Evolutionary conservation across 2,888 invertebrate genomes (phyloP).

Genomic region (Platycheirus albimanus): DNA sequence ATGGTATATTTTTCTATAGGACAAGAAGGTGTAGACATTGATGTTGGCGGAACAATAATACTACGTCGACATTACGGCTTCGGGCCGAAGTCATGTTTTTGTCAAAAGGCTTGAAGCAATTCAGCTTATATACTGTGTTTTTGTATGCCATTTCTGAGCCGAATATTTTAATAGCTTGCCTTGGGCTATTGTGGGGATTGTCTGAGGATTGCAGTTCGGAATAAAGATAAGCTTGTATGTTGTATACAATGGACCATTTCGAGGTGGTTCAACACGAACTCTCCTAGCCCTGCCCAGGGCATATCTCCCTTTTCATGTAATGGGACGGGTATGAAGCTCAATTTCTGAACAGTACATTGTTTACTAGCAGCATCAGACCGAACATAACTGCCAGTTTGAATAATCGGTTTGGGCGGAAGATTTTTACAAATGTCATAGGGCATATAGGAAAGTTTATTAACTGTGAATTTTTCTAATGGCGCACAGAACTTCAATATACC

Average conservation of each 20-base stretch:
- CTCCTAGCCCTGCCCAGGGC: slow-evolving; percentile 81
- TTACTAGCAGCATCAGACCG: slow-evolving; percentile 79
- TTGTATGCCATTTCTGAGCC: slow-evolving; percentile 78
- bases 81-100: slow-evolving; percentile 88
- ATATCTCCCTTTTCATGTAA: slow-evolving; percentile 79
- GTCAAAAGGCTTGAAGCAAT: slow-evolving; percentile 81
- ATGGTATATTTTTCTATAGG: slow-evolving; percentile 80
- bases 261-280: slow-evolving; percentile 79
- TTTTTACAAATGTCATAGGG: slow-evolving; percentile 79
- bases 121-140: slow-evolving; percentile 80
- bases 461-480: slow-evolving; percentile 80
- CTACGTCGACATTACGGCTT: slow-evolving; percentile 84
- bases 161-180: slow-evolving; percentile 77
- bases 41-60: slow-evolving; percentile 77
- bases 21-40: slow-evolving; percentile 78
- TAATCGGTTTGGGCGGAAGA: slow-evolving; percentile 79
- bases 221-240: slow-evolving; percentile 81
- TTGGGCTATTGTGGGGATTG: slow-evolving; percentile 76
- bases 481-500: slow-evolving; percentile 78
- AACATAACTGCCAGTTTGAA: slow-evolving; percentile 76
- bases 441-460: slow-evolving; percentile 81
- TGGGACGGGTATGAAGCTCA: slow-evolving; percentile 84
- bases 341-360: slow-evolving; percentile 83
- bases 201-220: slow-evolving; percentile 79
- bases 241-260: slow-evolving; percentile 79